phyloP scores from a whole-genome alignment of 2,888 invertebrate genomes.

The Megaustenia siamemsis region DNA sequence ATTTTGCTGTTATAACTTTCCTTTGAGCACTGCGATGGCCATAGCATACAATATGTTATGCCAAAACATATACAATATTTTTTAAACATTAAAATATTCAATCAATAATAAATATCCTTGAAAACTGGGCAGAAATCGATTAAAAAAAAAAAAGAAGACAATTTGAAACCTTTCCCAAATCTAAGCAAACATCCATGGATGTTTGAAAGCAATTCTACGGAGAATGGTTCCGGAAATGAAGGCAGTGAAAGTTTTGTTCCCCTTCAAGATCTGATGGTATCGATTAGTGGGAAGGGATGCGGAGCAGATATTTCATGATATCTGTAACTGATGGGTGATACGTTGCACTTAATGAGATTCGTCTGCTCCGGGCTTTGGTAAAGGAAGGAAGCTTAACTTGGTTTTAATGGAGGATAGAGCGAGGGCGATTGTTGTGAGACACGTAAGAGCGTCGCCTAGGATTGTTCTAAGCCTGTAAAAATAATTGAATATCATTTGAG shows the following conservation, averaged over 20 bases:
- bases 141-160: neutral
- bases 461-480: neutral
- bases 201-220: conserved; percentile 36
- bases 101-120: no score
- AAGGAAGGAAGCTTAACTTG: conserved; percentile 18
- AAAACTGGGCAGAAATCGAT: conserved; percentile 27
- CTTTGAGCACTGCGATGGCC: no score
- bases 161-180: conserved; percentile 7
- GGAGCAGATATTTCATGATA: conserved; percentile 34
- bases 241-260: conserved; percentile 9
- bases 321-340: conserved; percentile 31
- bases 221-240: conserved; percentile 34
- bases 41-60: no score
- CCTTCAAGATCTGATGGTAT: conserved; percentile 24
- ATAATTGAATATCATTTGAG: neutral
- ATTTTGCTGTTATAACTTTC: no score
- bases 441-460: neutral
- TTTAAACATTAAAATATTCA: no score
- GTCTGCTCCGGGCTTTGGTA: conserved; percentile 16
- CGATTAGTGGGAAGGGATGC: conserved; percentile 30
- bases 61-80: no score
- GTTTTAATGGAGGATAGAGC: conserved; percentile 4
- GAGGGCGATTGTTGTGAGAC: conserved; percentile 6
- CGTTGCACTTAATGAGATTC: conserved; percentile 35
- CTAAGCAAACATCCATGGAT: conserved; percentile 17